Evolutionary conservation across 2,888 invertebrate genomes (phyloP), one percentile per base, ranked within the genome.

Genomic region (Meganola albula): DNA sequence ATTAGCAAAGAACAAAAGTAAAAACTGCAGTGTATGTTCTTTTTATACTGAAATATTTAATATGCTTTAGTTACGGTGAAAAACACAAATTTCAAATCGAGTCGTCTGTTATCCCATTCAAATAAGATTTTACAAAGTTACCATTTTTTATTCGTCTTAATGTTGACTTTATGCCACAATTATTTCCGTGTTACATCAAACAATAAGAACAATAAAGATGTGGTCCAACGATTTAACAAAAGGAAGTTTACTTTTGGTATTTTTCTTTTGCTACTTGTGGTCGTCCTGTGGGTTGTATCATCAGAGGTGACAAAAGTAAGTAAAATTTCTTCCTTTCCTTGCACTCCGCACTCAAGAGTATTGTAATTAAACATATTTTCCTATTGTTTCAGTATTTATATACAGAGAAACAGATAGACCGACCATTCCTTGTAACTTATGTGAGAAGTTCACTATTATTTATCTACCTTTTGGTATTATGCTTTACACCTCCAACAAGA

Each of bases 371-470:
- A 21, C 20, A 13, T 36, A 10, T 22, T 37, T 34, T 34, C 29
- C 43, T 58, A 63, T 62, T 64, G 44, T 60, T 90, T 90, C 87
- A 97, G 97, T 94, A 92, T 74, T 89, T 96, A 45, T 95, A 95
- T 71, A 88, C 88, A 58, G 92, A 95, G 79, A 93, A 94, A 67
- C 89, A 93, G 39, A 94, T 93, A 66, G 92, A 96, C 63, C 96
- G 98, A 66, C 98, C 99, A 28, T 98, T 98, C 83, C 96, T 99
- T 78, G 94, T 93, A 59, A 97, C 98, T 10, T 99, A 98, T 76
- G 88, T 97, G 40, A 97, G 98, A 79, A 97, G 97, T 36, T 96
- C 96, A 20, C 91, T 98, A 90, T 95, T 99, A 62, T 92, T 95
- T 37, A 84, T 98, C 44, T 99, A 98, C 78, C 88, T 99, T 50